A percentile compares a stretch with the other conserved stretches of the same genome.
These are phyloP conservation scores for Caenorhabditis zanzibari DNA, from an alignment of 2,888 invertebrate species.

Conservation along the genomic window DNA sequence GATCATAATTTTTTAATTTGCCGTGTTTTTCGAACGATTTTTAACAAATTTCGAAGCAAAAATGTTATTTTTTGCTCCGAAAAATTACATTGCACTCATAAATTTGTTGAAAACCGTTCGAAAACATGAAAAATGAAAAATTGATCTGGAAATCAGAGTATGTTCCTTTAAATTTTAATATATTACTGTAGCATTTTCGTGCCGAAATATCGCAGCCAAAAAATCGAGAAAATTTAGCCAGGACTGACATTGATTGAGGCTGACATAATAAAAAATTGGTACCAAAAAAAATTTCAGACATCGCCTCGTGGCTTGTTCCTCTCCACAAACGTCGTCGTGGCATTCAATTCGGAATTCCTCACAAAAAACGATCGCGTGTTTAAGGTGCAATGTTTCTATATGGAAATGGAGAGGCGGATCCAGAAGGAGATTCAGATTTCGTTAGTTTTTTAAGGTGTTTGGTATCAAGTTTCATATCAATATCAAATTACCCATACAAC, in stretches of 20 bases:
- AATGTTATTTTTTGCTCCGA: no score
- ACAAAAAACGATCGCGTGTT: constrained; percentile 81
- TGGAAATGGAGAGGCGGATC: constrained; percentile 81
- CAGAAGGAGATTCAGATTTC: constrained; percentile 80
- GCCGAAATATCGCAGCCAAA: no score
- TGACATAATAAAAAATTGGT: neutral
- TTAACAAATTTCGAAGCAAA: neutral
- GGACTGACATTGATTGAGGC: no score
- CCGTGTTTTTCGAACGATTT: neutral
- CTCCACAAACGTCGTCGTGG: constrained; percentile 78
- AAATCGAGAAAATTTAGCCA: no score
- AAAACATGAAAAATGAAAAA: no score
- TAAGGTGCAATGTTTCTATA: constrained; percentile 82
- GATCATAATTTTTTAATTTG: constrained; percentile 4
- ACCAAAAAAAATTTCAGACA: constrained; percentile 60
- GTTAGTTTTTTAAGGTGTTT: constrained; percentile 64
- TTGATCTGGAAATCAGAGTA: no score
- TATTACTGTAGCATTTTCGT: no score
- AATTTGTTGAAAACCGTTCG: no score
- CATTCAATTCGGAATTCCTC: constrained; percentile 82
- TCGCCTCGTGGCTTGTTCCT: constrained; percentile 81
- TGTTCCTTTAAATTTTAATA: no score
- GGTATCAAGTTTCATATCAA: constrained; percentile 9
- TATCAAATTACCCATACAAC: constrained; percentile 39
- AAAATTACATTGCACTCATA: no score